Percentiles rank a stretch among this genome's conserved stretches.
phyloP scores from a whole-genome alignment of 2,888 invertebrate genomes.

The Ochropacha duplaris region DNA sequence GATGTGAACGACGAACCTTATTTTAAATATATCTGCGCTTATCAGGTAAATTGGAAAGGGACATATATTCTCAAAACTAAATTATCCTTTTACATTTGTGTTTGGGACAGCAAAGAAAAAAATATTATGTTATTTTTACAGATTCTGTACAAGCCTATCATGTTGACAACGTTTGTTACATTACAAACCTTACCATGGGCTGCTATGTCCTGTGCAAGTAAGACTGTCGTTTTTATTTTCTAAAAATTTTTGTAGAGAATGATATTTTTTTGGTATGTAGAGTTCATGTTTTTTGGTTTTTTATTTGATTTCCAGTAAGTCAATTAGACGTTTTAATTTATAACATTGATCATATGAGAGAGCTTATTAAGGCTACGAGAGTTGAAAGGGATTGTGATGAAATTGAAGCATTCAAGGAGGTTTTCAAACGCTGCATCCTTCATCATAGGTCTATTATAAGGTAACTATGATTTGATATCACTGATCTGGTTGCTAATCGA shows the following conservation, averaged over 20 bases:
- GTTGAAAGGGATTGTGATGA: slow-evolving; percentile 39
- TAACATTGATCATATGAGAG: slow-evolving; percentile 58
- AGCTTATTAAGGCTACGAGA: slow-evolving; percentile 37
- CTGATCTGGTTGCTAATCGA: neutral
- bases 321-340: slow-evolving; percentile 62
- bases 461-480: slow-evolving; percentile 23
- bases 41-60: slow-evolving; percentile 37
- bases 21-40: slow-evolving; percentile 39
- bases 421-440: slow-evolving; percentile 42
- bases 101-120: neutral
- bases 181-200: slow-evolving; percentile 49
- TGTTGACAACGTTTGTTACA: slow-evolving; percentile 32
- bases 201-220: slow-evolving; percentile 50
- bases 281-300: too few relatives aligned
- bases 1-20: slow-evolving; percentile 42
- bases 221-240: slow-evolving; percentile 15
- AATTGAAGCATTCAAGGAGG: slow-evolving; percentile 47
- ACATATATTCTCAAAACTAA: neutral
- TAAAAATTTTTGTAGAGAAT: neutral
- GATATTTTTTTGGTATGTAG: slow-evolving; percentile 13
- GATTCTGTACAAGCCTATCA: slow-evolving; percentile 48
- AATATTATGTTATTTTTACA: slow-evolving; percentile 22
- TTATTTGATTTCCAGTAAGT: slow-evolving; percentile 46
- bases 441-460: slow-evolving; percentile 49
- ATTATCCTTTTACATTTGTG: neutral